These are phyloP conservation scores for Sebastes schlegelii DNA, from an alignment of 2,113 vertebrate species.

Conservation along the genomic window DNA sequence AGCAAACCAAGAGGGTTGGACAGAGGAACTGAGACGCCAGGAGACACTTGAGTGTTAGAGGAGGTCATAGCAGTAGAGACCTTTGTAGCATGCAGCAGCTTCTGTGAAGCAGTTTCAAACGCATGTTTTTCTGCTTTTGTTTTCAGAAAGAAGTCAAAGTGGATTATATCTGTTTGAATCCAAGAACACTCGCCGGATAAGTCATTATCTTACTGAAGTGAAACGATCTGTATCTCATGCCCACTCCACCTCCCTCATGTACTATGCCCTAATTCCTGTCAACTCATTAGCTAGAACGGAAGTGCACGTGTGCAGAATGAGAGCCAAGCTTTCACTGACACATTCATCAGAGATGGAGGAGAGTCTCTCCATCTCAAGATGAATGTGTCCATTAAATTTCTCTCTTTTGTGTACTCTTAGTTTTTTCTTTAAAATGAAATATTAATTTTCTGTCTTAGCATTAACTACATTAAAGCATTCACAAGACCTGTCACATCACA, in stretches of 20 bases:
- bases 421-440: constrained; percentile 5
- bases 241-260: constrained; percentile 55
- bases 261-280: constrained; percentile 69
- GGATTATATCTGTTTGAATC: constrained; percentile 42
- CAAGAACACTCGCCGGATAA: constrained; percentile 34
- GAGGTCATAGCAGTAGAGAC: constrained; percentile 1
- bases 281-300: constrained; percentile 65
- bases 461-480: background rate
- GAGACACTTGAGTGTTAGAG: constrained; percentile 39
- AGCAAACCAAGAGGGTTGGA: constrained; percentile 40
- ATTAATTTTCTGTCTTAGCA: constrained; percentile 3
- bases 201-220: constrained; percentile 62
- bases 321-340: constrained; percentile 29
- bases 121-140: constrained; percentile 35
- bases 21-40: constrained; percentile 33
- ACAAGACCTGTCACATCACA: background rate
- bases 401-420: background rate
- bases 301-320: constrained; percentile 49
- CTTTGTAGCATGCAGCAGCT: constrained; percentile 13
- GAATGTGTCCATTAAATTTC: background rate
- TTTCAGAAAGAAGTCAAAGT: constrained; percentile 33
- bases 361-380: background rate
- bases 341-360: constrained; percentile 38
- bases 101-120: constrained; percentile 29
- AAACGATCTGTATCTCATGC: constrained; percentile 56